Conservation (phyloP, 1,140 invertebrate genomes). For the Caenorhabditis latens region DNA sequence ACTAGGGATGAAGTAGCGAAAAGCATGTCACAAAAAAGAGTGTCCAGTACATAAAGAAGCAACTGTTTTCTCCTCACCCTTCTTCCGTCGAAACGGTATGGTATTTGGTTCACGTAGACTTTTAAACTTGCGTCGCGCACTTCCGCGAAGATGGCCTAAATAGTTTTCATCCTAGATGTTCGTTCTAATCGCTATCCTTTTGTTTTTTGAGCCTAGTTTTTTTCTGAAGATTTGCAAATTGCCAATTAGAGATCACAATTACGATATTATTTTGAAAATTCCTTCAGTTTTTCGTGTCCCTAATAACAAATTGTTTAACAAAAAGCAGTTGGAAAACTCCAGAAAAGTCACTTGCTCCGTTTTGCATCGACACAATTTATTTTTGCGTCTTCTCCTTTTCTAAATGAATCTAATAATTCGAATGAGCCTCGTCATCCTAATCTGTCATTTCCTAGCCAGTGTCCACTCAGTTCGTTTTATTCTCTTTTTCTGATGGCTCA, state of each 20-base stretch:
- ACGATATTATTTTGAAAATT: too few species aligned
- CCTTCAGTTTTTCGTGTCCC: too few species aligned
- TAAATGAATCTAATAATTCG: constrained; percentile 36
- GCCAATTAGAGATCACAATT: neutral
- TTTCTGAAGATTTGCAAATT: neutral
- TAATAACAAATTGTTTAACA: too few species aligned
- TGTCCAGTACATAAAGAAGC: constrained; percentile 32
- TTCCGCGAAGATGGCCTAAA: neutral
- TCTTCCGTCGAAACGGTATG: neutral
- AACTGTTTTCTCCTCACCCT: neutral
- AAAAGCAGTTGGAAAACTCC: neutral
- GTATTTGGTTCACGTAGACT: constrained; percentile 5
- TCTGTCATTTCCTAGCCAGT: constrained; percentile 17
- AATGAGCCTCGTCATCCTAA: constrained; percentile 48
- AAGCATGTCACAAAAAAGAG: constrained; percentile 30
- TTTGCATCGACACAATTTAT: neutral
- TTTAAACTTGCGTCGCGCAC: neutral
- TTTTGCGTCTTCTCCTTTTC: neutral
- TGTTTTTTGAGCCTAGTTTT: neutral
- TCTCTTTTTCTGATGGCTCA: neutral
- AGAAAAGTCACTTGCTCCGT: neutral
- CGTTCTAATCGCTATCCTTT: neutral
- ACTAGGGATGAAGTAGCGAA: neutral
- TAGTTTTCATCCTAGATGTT: constrained; percentile 3
- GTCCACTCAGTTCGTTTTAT: neutral